These are phyloP conservation scores for Balaenoptera acutorostrata DNA, from an alignment of 2,113 vertebrate species.

Conservation along the genomic window DNA sequence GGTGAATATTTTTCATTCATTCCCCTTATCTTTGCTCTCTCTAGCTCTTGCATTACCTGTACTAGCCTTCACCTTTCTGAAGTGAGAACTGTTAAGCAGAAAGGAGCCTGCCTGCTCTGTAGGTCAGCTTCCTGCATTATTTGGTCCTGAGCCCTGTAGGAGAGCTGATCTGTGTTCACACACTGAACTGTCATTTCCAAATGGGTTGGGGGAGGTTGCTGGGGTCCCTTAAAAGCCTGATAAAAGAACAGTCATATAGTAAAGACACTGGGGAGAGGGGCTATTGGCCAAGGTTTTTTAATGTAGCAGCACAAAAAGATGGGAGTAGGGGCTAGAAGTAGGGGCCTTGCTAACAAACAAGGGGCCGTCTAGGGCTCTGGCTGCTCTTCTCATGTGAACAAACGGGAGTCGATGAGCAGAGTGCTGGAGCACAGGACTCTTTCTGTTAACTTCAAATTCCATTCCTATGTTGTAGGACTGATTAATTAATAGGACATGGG, in stretches of 20 bases:
- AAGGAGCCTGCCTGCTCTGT: not conserved
- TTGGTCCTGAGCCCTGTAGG: not conserved
- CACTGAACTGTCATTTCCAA: not conserved
- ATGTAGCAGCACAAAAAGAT: not conserved
- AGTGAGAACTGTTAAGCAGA: not conserved
- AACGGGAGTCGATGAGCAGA: not conserved
- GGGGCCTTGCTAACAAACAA: not conserved
- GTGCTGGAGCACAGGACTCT: constrained; percentile 43
- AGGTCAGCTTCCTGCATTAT: not conserved
- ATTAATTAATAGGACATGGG: not conserved
- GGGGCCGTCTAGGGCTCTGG: not conserved
- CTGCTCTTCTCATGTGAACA: not conserved
- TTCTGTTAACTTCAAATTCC: constrained; percentile 65
- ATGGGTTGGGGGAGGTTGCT: not conserved
- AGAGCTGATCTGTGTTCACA: not conserved
- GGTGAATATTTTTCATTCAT: not conserved
- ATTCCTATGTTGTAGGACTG: constrained; percentile 44
- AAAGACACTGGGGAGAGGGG: not conserved
- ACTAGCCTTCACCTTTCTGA: not conserved
- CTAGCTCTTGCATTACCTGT: not conserved
- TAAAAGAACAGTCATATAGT: not conserved
- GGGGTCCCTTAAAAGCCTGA: not conserved
- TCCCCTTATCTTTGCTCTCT: not conserved
- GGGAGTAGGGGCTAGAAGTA: not conserved
- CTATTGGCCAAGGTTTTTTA: not conserved